Conservation (phyloP, 2,797 vertebrate species). For the Anguilla megastoma region DNA sequence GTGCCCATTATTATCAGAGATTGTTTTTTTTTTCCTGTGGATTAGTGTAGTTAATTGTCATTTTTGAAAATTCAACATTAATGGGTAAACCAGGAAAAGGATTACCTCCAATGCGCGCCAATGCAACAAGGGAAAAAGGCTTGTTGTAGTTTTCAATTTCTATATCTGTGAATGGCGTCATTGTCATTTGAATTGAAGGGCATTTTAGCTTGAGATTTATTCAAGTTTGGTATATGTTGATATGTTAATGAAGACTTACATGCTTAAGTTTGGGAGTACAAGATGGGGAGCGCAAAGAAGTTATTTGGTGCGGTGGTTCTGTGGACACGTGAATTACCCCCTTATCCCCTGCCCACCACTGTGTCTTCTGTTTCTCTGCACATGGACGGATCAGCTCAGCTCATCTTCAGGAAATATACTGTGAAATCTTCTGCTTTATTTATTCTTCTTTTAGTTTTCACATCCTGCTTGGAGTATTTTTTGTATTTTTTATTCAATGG, state of each 20-base stretch:
- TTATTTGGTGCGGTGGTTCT: neutral
- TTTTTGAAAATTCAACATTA: conserved; percentile 10
- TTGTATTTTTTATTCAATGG: neutral
- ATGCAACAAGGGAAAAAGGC: neutral
- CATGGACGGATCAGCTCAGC: neutral
- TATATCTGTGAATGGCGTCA: neutral
- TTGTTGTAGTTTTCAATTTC: conserved; percentile 8
- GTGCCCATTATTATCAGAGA: conserved; percentile 10
- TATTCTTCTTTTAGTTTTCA: neutral
- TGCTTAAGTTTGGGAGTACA: neutral
- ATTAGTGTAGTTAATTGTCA: conserved; percentile 28
- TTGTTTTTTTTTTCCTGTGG: neutral
- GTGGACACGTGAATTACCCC: neutral
- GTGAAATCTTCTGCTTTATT: neutral
- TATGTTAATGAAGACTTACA: neutral
- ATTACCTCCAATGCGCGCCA: neutral
- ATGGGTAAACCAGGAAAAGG: neutral
- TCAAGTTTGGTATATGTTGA: neutral
- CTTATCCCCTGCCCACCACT: neutral
- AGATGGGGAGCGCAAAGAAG: no score
- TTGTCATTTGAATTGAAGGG: neutral
- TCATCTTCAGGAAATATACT: neutral
- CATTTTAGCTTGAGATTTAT: neutral
- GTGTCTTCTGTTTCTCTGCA: neutral
- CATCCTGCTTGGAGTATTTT: neutral